Percentiles rank a stretch among this genome's conserved stretches.
Evolutionary conservation across 2,113 vertebrate species (phyloP).

Genomic region (Brachyhypopomus occidentalis): DNA sequence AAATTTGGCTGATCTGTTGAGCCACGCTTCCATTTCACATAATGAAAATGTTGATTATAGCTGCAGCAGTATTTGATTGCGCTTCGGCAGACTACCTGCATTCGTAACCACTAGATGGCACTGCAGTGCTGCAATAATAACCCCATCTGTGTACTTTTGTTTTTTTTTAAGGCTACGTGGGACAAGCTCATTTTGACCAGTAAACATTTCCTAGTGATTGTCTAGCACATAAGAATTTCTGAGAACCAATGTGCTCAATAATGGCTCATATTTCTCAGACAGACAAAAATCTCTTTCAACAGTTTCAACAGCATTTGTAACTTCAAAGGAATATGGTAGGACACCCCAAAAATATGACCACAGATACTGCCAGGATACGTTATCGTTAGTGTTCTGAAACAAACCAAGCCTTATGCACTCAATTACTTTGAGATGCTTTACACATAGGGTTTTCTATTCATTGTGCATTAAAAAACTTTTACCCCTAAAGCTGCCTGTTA

Average conservation of each 20-base stretch:
- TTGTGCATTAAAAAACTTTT: not conserved
- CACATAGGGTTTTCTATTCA: not conserved
- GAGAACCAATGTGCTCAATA: not conserved
- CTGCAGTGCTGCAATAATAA: not conserved
- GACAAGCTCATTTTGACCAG: not conserved
- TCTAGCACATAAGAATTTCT: not conserved
- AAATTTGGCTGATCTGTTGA: too few species aligned
- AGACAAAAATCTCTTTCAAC: not conserved
- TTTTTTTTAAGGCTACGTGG: not conserved
- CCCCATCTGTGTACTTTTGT: too few species aligned
- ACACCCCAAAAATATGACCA: not conserved
- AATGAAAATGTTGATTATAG: too few species aligned
- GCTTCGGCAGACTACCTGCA: too few species aligned
- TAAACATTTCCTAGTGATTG: not conserved
- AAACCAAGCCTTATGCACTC: not conserved
- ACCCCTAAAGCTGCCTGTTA: not conserved
- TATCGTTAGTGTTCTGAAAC: not conserved
- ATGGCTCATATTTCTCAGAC: not conserved
- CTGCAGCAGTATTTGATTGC: too few species aligned
- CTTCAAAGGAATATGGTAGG: not conserved
- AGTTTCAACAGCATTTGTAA: not conserved
- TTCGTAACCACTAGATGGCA: not conserved
- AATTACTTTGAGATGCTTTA: not conserved
- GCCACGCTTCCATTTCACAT: too few species aligned
- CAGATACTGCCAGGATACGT: not conserved